Conservation (phyloP, 2,113 vertebrate species). For the Aspiorhynchus laticeps region DNA sequence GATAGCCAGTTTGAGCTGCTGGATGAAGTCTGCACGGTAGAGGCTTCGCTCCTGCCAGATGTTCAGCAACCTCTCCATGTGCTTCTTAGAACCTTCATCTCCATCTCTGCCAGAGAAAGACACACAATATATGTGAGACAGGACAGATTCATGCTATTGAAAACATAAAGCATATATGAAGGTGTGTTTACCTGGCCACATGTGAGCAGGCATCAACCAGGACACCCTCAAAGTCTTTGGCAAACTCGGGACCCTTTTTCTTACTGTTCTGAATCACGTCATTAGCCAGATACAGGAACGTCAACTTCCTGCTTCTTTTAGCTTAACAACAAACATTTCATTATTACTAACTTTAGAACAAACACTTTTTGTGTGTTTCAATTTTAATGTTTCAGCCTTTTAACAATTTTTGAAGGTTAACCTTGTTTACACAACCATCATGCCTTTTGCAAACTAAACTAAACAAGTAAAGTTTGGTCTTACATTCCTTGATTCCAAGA, state of each 20-base stretch:
- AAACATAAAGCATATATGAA: background rate
- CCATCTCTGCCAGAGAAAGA: conserved; percentile 80
- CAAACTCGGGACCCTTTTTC: conserved; percentile 97
- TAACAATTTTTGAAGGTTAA: background rate
- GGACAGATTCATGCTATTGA: background rate
- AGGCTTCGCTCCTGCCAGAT: conserved; percentile 98
- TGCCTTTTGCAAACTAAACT: background rate
- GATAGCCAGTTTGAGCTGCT: conserved; percentile 94
- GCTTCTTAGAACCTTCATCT: conserved; percentile 92
- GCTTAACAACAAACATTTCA: conserved; percentile 72
- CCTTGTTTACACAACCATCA: background rate
- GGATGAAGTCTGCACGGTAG: conserved; percentile 93
- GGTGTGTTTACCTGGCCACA: conserved; percentile 85
- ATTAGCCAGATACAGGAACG: conserved; percentile 95
- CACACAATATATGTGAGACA: background rate
- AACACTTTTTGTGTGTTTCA: background rate
- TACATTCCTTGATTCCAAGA: too few relatives aligned
- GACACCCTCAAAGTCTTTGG: conserved; percentile 93
- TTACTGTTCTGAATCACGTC: conserved; percentile 99
- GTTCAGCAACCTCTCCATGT: conserved; percentile 92
- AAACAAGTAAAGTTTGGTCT: too few relatives aligned
- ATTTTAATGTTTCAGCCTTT: background rate
- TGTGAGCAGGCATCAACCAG: conserved; percentile 97
- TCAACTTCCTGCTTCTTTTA: conserved; percentile 91
- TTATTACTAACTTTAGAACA: background rate